Base-by-base conservation (phyloP, 2,113 vertebrate genomes). In the Psephotus haematonotus region DNA sequence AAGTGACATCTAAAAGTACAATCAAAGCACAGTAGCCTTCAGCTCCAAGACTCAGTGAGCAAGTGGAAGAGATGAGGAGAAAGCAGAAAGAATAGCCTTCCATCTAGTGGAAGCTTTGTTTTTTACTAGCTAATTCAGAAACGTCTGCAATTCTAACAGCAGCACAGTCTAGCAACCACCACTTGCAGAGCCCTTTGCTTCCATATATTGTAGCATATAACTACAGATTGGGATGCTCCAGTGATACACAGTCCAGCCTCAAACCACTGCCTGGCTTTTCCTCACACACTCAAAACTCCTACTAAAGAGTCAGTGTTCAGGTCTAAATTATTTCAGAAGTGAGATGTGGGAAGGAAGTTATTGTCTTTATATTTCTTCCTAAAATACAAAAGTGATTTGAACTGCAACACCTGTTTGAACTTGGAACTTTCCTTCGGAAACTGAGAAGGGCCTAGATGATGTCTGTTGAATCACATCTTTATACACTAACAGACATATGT, bases 401-500 rank as follows among this genome's bases (percentile, higher is more conserved):
- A 28, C 49, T n/a, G 37, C 28, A 77, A 10, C 12, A 33, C 13
- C 35, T 57, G n/a, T 47, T 92, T 72, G 71, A 77, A 19, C 20
- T n/a, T 77, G 37, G 79, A 87, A 19, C 27, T 69, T 80, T n/a
- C 53, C 27, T 60, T 37, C 53, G 44, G 74, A 78, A 75, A 50
- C 6, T 0, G 1, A 52, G 37, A 63, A 65, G 17, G 31, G 24
- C 29, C 33, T 15, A 6, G 35, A 52, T 25, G 9, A 39, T 71
- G 31, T 11, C 35, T 52, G 6, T 39, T 81, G 31, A 90, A 35
- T 35, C 52, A 13, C 29, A 46, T 70, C 33, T 79, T 78, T 47
- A 46, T 24, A 18, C 2, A 7, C 11, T 37, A 28, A 3, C 2
- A 4, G 27, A 55, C 9, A 13, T 2, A 24, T 2, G 10, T 35